Percentiles rank a stretch among this genome's conserved stretches.
Evolutionary conservation across 2,888 invertebrate species (phyloP).

Genomic region (Coecobrya sp.): DNA sequence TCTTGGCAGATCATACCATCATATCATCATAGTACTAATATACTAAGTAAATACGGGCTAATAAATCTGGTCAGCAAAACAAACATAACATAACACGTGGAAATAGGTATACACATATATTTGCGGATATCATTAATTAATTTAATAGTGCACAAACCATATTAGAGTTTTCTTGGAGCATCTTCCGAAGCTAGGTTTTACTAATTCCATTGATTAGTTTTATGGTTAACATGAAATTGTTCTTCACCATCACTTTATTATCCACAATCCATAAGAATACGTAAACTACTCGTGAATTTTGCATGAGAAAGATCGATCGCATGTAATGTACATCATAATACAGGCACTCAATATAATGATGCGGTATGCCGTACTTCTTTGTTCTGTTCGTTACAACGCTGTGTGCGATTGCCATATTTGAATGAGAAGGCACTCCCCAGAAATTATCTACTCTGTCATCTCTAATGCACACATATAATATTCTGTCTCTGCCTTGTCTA

Average conservation of each 20-base stretch:
- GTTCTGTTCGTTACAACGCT: not conserved
- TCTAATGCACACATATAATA: not conserved
- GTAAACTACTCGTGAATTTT: slow-evolving; percentile 11
- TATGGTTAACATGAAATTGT: not conserved
- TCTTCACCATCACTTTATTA: not conserved
- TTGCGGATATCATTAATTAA: too few relatives aligned
- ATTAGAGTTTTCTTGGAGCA: too few relatives aligned
- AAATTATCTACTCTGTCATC: slow-evolving; percentile 4
- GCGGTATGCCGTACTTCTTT: not conserved
- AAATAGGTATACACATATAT: too few relatives aligned
- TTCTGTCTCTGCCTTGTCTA: not conserved
- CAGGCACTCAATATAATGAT: not conserved
- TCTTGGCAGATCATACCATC: too few relatives aligned
- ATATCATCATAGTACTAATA: too few relatives aligned
- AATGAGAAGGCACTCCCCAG: not conserved
- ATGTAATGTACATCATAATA: not conserved
- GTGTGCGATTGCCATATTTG: not conserved
- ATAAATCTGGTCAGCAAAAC: too few relatives aligned
- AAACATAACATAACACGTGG: too few relatives aligned
- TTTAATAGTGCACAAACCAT: too few relatives aligned
- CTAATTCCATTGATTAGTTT: not conserved
- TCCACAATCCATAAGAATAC: not conserved
- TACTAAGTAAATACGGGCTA: too few relatives aligned
- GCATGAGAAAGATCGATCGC: not conserved
- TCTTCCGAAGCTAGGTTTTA: too few relatives aligned